Evolutionary conservation across 2,888 invertebrate species (phyloP), one percentile per base, ranked within the genome.

Genomic region (Callinectes sapidus): DNA sequence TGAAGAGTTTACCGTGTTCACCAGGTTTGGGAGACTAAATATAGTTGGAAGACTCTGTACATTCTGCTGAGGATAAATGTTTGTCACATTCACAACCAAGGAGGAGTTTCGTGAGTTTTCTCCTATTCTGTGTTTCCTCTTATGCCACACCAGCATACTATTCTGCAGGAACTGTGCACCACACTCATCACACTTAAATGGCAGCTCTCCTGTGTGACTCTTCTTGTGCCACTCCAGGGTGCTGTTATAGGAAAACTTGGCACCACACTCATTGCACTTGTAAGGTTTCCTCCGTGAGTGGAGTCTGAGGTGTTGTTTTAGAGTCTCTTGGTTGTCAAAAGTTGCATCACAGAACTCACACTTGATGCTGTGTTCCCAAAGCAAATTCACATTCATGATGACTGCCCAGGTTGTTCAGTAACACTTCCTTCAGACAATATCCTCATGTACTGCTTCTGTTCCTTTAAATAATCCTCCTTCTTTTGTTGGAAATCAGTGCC

Each of bases 181-280:
- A 91, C 93, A 93, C 48, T 93, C 93, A 89, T 91, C 93, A 91
- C 93, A 93, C 39, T 93, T 93, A 18, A 93, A 93, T 81, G 93
- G 93, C 90, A 91, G 86, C 42, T 91, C 93, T 28, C 93, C 93
- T 23, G 90, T 77, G n/a, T 93, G 93, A 77, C 93, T 90, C 77
- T 87, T 91, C 48, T 87, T 91, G 55, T 93, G 93, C 93, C 93
- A 93, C 32, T 93, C 93, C 28, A 93, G 71, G 2, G 93, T 93
- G 39, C 93, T 93, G 86, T 93, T 93, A 39, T 93, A 93, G 32
- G 91, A 93, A 87, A 93, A 93, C 86, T 91, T 93, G 35, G 93
- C 91, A 39, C 77, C 93, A 87, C 93, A 93, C 0, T 91, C 93
- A 87, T 93, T 89, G 87, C 93, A 91, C 48, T 91, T 91, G 77